Base-by-base conservation (phyloP, 2,113 vertebrate genomes). In the Forbesichthys agassizii region DNA sequence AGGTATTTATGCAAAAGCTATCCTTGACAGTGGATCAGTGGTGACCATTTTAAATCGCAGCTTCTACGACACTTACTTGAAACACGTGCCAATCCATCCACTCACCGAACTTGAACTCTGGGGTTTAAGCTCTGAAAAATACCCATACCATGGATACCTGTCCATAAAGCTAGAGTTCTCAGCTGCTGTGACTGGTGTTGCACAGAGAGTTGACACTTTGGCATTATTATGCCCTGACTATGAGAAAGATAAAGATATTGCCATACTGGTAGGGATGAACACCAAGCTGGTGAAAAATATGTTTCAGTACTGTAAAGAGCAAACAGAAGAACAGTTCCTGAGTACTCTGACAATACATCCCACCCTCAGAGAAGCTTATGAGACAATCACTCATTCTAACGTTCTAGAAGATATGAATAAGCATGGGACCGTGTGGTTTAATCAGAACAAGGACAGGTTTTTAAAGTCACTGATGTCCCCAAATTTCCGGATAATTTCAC, bases 401-500 rank as follows among this genome's bases (percentile, higher is more conserved):
- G 33, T 7, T 0, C 12, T 9, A 11, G 10, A 20, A 11, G 60
- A 64, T 5, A n/a, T 33, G 0, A 16, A 69, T 0, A 61, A 68
- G 4, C 12, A 64, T 11, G 68, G 73, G 66, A 72, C 78, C 11
- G 73, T 80, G 9, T 80, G 73, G 65, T 75, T 68, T 49, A 12
- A 66, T 10, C 60, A 65, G 54, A 9, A 4, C 27, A 54, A 64
- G 18, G 60, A 33, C 8, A 55, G 18, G 33, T 27, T 33, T 56
- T 66, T 10, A 33, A 51, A 18, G 47, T 65, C 8, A 7, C 52
- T 33, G 48, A 46, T 5, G 0, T 64, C 3, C 48, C 60, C 2
- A 75, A 64, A 57, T 75, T 75, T 1, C 64, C 59, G 16, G 53
- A 36, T 11, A 4, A 62, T 3, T 27, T 71, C 8, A 71, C 48